phyloP scores from a whole-genome alignment of 92 coral and sea anemone genomes.

The Parazoanthus swiftii region DNA sequence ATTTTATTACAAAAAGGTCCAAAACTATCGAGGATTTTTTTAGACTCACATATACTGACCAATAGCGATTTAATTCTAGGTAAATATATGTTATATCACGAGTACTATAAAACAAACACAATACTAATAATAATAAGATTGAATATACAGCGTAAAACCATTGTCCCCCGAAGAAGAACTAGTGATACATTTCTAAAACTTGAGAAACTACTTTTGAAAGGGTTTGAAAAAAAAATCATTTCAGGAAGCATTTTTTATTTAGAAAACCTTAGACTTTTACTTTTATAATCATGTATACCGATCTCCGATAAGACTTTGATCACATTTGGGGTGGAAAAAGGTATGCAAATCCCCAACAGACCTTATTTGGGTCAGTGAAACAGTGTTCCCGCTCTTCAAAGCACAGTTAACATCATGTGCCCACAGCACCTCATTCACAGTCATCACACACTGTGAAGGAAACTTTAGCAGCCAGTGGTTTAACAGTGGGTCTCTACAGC shows the following conservation, averaged over 20 bases:
- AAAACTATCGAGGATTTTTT: neutral
- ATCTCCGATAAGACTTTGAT: neutral
- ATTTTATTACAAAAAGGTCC: neutral
- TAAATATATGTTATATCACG: neutral
- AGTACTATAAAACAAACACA: too few species aligned
- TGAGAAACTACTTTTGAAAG: too few species aligned
- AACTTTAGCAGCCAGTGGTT: conserved; percentile 61
- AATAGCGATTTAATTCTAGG: too few species aligned
- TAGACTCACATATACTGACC: too few species aligned
- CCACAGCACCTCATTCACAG: conserved; percentile 82
- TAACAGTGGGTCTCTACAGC: neutral
- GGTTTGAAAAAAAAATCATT: too few species aligned
- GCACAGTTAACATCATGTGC: conserved; percentile 61
- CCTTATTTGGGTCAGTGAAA: conserved; percentile 61
- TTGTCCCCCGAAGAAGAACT: too few species aligned
- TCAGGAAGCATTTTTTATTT: too few species aligned
- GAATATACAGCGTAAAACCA: too few species aligned
- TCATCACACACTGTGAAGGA: conserved; percentile 82
- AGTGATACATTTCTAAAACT: too few species aligned
- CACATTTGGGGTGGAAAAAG: neutral
- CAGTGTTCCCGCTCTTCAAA: conserved; percentile 55
- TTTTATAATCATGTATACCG: too few species aligned
- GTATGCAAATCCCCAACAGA: conserved; percentile 15
- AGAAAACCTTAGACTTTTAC: too few species aligned
- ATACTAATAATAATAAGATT: too few species aligned